A percentile compares a stretch with the other conserved stretches of the same genome.
Evolutionary conservation across 2,797 vertebrate genomes (phyloP).

Genomic region (Enteromius trimaculatus): DNA sequence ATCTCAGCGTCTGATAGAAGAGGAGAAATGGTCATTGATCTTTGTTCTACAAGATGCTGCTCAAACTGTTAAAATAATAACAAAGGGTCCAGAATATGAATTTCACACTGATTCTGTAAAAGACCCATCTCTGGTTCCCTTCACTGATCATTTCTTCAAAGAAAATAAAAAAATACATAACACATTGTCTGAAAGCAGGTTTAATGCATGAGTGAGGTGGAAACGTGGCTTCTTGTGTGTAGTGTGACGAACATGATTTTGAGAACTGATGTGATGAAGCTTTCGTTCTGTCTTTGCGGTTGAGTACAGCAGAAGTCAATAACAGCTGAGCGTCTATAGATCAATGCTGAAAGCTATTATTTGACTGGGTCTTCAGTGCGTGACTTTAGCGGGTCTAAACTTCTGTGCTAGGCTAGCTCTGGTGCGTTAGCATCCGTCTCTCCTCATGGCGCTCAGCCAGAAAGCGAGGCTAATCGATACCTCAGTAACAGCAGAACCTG

Average conservation of each 20-base stretch:
- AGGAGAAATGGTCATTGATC: not conserved
- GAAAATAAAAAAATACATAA: not conserved
- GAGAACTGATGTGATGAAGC: not conserved
- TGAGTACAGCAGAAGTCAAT: conserved; percentile 49
- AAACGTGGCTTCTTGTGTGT: not conserved
- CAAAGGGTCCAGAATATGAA: too few species aligned
- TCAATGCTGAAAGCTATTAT: conserved; percentile 50
- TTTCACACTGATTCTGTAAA: too few species aligned
- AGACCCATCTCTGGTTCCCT: too few species aligned
- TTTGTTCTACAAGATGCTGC: not conserved
- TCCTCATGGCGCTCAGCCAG: not conserved
- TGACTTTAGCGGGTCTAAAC: conserved; percentile 46
- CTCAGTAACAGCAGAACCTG: not conserved
- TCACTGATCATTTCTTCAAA: not conserved
- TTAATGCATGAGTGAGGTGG: not conserved
- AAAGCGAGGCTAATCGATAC: conserved; percentile 32
- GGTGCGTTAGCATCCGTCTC: conserved; percentile 23
- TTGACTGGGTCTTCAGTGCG: conserved; percentile 51
- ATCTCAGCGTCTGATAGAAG: not conserved
- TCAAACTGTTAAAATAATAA: not conserved
- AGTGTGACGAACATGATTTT: not conserved
- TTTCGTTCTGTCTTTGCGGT: not conserved
- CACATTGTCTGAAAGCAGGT: not conserved
- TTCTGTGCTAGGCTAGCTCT: not conserved
- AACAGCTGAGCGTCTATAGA: conserved; percentile 58